Conservation (phyloP, 2,113 vertebrate species). For the Hemiscyllium ocellatum region DNA sequence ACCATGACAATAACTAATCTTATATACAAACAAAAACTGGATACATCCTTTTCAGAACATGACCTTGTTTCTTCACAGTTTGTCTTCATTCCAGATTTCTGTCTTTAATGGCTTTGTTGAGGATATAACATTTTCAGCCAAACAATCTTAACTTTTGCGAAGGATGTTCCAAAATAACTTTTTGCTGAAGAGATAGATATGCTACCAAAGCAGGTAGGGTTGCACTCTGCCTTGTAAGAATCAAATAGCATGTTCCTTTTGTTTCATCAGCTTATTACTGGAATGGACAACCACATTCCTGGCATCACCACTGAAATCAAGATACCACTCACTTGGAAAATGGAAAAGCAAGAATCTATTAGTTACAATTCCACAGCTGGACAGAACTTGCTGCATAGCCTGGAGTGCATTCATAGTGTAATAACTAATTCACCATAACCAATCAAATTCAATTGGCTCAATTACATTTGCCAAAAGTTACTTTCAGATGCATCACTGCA, state of each 20-base stretch:
- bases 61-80: neutral
- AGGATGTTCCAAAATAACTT: neutral
- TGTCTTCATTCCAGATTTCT: neutral
- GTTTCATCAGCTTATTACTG: too few relatives aligned
- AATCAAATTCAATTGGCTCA: neutral
- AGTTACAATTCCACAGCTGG: too few relatives aligned
- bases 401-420: neutral
- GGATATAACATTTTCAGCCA: neutral
- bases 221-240: too few relatives aligned
- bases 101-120: neutral
- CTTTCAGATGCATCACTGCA: neutral
- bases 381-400: too few relatives aligned
- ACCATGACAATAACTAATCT: too few relatives aligned
- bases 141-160: neutral
- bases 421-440: neutral
- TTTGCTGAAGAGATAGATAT: neutral
- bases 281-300: too few relatives aligned
- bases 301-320: too few relatives aligned
- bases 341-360: too few relatives aligned
- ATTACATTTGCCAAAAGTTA: neutral
- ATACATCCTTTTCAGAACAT: neutral
- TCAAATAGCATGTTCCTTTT: too few relatives aligned
- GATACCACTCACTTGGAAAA: too few relatives aligned
- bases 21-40: neutral
- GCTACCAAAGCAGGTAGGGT: neutral